Evolutionary conservation across 2,113 vertebrate species (phyloP).

Genomic region (Pomatostomus ruficeps): DNA sequence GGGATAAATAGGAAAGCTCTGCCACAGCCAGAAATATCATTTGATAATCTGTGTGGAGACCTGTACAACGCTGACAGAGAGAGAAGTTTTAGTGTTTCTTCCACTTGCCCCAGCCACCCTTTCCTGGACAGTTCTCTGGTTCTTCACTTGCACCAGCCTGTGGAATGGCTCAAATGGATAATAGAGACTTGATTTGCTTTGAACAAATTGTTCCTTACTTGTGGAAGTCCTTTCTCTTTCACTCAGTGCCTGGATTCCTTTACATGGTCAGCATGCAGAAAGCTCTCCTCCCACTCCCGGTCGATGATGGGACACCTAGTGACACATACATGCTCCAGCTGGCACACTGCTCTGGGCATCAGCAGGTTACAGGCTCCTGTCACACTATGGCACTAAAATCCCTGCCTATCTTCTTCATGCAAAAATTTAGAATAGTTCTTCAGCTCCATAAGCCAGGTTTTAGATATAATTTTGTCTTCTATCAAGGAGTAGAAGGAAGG

Average conservation of each 20-base stretch:
- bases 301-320: fast-evolving
- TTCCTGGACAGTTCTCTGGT: not conserved
- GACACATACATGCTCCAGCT: not conserved
- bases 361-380: not conserved
- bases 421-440: not conserved
- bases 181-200: not conserved
- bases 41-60: not conserved
- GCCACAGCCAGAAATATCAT: not conserved
- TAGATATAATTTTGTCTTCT: not conserved
- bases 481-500: not conserved
- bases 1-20: not conserved
- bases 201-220: not conserved
- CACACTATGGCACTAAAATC: not conserved
- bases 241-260: not conserved
- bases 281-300: not conserved
- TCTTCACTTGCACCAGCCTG: not conserved
- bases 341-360: not conserved
- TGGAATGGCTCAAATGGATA: not conserved
- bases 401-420: not conserved
- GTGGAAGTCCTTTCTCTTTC: not conserved
- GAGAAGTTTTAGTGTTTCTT: not conserved
- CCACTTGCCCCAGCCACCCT: not conserved
- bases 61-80: fast-evolving
- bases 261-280: fast-evolving
- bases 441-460: not conserved